Conservation (phyloP, 2,113 vertebrate species). For the Sinocyclocheilus rhinocerous region DNA sequence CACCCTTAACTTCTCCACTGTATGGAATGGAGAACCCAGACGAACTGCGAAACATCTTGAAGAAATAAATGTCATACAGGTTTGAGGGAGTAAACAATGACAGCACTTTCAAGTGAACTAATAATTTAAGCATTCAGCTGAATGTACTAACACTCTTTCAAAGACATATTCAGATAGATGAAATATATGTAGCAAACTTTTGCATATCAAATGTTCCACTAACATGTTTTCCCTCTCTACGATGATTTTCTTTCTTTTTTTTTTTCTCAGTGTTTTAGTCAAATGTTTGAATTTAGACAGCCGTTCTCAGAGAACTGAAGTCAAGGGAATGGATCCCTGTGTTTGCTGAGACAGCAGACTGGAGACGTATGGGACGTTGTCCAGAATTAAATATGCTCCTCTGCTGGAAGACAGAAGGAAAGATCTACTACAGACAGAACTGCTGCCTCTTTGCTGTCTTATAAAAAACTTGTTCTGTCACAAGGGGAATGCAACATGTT, state of each 20-base stretch:
- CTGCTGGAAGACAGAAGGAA: constrained; percentile 2
- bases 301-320: background rate
- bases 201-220: background rate
- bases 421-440: background rate
- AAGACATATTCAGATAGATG: background rate
- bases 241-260: background rate
- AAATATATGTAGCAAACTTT: background rate
- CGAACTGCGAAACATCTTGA: background rate
- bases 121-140: background rate
- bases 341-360: constrained; percentile 30
- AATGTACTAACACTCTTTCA: too few relatives aligned
- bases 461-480: background rate
- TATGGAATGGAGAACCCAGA: background rate
- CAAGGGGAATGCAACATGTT: background rate
- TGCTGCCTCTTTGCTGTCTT: background rate
- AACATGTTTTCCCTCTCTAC: background rate
- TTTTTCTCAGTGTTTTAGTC: background rate
- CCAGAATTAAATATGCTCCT: constrained; percentile 9
- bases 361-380: constrained; percentile 2
- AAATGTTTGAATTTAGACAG: constrained; percentile 17
- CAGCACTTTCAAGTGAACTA: background rate
- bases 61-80: background rate
- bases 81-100: background rate
- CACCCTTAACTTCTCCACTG: background rate
- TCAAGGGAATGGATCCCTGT: background rate